Base-by-base conservation (phyloP, 2,888 invertebrate species). In the Neoascia interrupta region DNA sequence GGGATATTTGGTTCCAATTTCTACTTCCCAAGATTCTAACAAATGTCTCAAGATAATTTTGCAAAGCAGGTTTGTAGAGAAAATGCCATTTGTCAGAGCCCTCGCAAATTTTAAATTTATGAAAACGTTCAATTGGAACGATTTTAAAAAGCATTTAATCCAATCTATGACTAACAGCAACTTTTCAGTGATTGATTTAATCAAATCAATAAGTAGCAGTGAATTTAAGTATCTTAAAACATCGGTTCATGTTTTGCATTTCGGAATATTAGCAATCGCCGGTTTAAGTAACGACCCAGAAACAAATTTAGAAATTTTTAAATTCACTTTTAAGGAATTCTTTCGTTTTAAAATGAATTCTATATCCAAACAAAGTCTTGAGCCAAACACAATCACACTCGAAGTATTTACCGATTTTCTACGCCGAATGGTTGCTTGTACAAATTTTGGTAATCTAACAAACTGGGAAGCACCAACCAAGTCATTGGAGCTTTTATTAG, bases 321-420 rank as follows among this genome's bases (percentile, higher is more conserved):
- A 84, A 3, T 82, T 81, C 2, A 69, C 86, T 0, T 23, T 54
- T 0, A 31, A 45, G 5, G 84, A 83, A 19, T 81, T 79, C 13
- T 70, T 75, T 1, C 79, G 81, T 1, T 85, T 85, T 16, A 58
- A 80, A 1, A 83, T 87, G 1, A 74, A n/a, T n/a, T n/a, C n/a
- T n/a, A n/a, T n/a, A 87, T 88, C 61, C 90, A 23, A n/a, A n/a
- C n/a, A n/a, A n/a, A n/a, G n/a, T n/a, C n/a, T n/a, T n/a, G n/a
- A n/a, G n/a, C n/a, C 87, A 31, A 88, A 91, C 43, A 88, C 88
- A 79, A 90, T 93, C 79, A 88, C 92, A 0, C 88, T 92, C 81
- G 90, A 91, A 85, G 88, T 91, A 0, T 90, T 92, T 83, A 89
- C 91, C 34, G 89, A 91, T 80, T 90, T 92, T 69, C 86, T 93